These are phyloP conservation scores for Gnathonemus longibarbis DNA, from an alignment of 2,113 vertebrate genomes.

Conservation along the genomic window DNA sequence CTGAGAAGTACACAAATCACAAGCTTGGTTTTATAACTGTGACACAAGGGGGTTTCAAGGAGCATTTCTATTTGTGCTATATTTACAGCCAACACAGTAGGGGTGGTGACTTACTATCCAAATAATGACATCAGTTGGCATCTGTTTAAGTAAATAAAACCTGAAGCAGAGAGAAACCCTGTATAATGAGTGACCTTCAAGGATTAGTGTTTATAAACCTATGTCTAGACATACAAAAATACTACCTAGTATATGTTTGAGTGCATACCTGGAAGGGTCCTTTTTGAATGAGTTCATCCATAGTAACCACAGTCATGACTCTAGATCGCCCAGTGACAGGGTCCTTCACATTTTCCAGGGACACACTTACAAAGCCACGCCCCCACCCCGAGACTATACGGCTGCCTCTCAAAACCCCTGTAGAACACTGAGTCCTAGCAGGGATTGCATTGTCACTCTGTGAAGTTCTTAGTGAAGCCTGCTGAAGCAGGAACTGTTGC, in stretches of 20 bases:
- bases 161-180: not conserved
- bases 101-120: not conserved
- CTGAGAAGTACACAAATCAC: not conserved
- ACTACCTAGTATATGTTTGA: not conserved
- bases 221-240: not conserved
- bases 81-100: not conserved
- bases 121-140: not conserved
- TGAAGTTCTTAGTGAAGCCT: conserved; percentile 58
- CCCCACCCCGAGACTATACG: conserved; percentile 69
- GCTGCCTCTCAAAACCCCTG: conserved; percentile 35
- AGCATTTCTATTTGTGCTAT: not conserved
- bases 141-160: not conserved
- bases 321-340: conserved; percentile 61
- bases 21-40: not conserved
- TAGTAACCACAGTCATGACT: conserved; percentile 69
- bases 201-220: not conserved
- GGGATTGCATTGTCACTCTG: conserved; percentile 65
- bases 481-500: conserved; percentile 53
- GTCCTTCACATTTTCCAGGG: conserved; percentile 66
- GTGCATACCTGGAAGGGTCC: conserved; percentile 62
- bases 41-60: not conserved
- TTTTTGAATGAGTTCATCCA: conserved; percentile 70
- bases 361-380: conserved; percentile 70
- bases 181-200: not conserved
- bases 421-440: conserved; percentile 44